Conservation (phyloP, 2,888 invertebrate species). For the Hipparchia semele region DNA sequence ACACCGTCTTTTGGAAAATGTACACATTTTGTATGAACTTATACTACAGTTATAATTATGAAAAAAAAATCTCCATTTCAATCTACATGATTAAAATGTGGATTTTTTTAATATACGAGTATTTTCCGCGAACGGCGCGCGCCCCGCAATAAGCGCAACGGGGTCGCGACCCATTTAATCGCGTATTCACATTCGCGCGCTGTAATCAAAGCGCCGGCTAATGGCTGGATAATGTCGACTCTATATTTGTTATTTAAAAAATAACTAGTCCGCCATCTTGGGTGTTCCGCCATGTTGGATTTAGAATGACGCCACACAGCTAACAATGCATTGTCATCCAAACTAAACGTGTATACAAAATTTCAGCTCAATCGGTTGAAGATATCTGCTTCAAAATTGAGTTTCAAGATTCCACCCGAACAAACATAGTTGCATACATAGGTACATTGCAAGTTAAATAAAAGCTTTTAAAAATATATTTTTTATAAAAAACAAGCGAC, state of each 20-base stretch:
- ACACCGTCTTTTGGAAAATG: no score
- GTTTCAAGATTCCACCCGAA: no score
- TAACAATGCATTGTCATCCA: no score
- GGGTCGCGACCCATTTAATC: constrained; percentile 11
- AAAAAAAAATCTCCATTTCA: neutral
- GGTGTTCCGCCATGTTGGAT: no score
- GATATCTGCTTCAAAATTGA: no score
- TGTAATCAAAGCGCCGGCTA: constrained; percentile 12
- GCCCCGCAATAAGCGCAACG: constrained; percentile 5
- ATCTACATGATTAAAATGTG: neutral
- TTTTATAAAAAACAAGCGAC: neutral
- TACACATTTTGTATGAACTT: no score
- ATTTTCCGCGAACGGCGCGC: neutral
- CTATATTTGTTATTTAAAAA: neutral
- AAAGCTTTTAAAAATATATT: neutral
- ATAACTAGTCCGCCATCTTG: no score
- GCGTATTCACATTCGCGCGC: constrained; percentile 16
- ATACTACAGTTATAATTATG: neutral
- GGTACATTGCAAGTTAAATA: no score
- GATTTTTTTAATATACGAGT: neutral
- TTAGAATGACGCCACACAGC: no score
- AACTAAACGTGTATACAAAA: no score
- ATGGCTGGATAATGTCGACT: constrained; percentile 10
- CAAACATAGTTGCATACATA: no score
- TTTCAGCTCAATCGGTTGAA: no score